These are phyloP conservation scores for Pocillopora meandrina DNA, from an alignment of 92 coral and sea anemone species.

Conservation along the genomic window DNA sequence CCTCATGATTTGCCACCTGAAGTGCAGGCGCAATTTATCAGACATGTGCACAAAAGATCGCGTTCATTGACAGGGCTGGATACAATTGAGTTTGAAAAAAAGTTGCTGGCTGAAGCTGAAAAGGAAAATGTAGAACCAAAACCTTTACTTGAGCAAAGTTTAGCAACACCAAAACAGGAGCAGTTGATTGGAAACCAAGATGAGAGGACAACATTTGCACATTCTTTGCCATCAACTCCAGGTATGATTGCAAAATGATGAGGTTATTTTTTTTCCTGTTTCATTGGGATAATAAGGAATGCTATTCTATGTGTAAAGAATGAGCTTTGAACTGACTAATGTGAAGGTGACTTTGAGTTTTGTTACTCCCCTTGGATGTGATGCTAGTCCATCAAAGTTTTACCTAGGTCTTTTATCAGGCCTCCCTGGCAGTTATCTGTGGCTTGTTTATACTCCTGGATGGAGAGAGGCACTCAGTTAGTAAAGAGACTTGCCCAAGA, in stretches of 20 bases:
- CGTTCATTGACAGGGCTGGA: slow-evolving; percentile 76
- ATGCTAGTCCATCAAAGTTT: too few relatives aligned
- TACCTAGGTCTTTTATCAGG: too few relatives aligned
- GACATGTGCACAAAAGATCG: slow-evolving; percentile 75
- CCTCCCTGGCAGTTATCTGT: too few relatives aligned
- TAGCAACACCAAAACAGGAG: neutral
- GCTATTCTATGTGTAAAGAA: neutral
- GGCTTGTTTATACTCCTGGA: too few relatives aligned
- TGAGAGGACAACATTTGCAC: slow-evolving; percentile 18
- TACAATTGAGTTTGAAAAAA: slow-evolving; percentile 48
- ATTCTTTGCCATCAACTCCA: slow-evolving; percentile 83
- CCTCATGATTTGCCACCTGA: slow-evolving; percentile 73
- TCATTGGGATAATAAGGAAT: too few relatives aligned
- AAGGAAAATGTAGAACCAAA: slow-evolving; percentile 41
- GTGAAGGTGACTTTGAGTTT: too few relatives aligned
- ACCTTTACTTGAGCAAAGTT: neutral
- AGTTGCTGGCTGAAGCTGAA: slow-evolving; percentile 20
- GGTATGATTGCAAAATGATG: slow-evolving; percentile 30
- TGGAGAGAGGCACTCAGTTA: too few relatives aligned
- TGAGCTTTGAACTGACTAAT: too few relatives aligned
- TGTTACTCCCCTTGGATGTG: too few relatives aligned
- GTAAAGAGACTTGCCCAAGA: too few relatives aligned
- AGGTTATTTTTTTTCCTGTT: neutral
- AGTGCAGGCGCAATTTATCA: slow-evolving; percentile 78
- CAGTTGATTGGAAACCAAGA: slow-evolving; percentile 1